A percentile compares a stretch with the other conserved stretches of the same genome.
Conservation (phyloP, 2,113 vertebrate species). For the Sarotherodon lohbergeri region DNA sequence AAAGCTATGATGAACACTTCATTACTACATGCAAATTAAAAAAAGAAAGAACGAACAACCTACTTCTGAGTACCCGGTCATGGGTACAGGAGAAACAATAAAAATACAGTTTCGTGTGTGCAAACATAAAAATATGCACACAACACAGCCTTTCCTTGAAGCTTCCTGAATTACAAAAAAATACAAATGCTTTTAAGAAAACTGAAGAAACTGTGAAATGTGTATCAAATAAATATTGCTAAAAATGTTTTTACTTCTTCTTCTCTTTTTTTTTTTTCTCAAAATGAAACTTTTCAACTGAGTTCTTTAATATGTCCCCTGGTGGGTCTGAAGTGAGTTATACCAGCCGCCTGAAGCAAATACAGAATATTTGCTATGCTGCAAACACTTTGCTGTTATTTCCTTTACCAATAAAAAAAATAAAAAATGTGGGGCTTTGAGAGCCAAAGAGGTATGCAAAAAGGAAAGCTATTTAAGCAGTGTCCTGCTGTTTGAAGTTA, state of each 20-base stretch:
- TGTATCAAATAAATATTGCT: conserved; percentile 4
- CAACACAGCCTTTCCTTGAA: background rate
- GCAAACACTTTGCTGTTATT: conserved; percentile 10
- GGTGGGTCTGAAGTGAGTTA: conserved; percentile 37
- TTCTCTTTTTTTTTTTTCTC: background rate
- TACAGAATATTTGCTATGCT: conserved; percentile 24
- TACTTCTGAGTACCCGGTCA: background rate
- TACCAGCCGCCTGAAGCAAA: conserved; percentile 44
- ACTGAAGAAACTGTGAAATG: background rate
- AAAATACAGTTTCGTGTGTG: background rate
- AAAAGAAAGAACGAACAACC: background rate
- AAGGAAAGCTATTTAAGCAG: background rate
- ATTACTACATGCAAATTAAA: background rate
- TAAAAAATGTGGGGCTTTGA: background rate
- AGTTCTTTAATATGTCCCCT: conserved; percentile 30
- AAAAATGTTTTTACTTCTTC: background rate
- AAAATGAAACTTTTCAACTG: conserved; percentile 9
- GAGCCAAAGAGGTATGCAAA: background rate
- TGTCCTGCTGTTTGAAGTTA: background rate
- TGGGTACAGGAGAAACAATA: background rate
- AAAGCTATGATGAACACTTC: background rate
- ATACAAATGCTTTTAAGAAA: background rate
- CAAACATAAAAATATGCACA: background rate
- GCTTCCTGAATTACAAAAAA: background rate
- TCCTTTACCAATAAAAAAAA: conserved; percentile 6